phyloP scores from a whole-genome alignment of 2,888 invertebrate genomes.

The Hypomecis atomaria region DNA sequence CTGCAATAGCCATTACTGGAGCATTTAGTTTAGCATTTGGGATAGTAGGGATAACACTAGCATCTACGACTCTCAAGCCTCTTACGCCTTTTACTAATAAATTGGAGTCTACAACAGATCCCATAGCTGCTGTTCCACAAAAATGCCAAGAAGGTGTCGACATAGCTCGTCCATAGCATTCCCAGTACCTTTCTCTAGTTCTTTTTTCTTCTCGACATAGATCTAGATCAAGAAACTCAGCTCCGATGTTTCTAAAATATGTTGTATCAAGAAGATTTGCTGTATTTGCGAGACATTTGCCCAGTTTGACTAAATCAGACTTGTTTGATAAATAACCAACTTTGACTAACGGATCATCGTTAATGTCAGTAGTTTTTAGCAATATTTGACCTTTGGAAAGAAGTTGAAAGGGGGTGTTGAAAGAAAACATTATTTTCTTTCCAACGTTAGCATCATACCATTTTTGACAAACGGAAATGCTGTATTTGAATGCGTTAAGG shows the following conservation, averaged over 20 bases:
- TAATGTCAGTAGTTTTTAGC: slow-evolving; percentile 80
- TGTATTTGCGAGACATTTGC: slow-evolving; percentile 38
- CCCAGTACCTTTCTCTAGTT: slow-evolving; percentile 42
- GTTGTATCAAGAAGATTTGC: slow-evolving; percentile 39
- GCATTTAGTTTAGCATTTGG: slow-evolving; percentile 82
- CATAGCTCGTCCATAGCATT: slow-evolving; percentile 48
- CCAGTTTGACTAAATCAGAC: slow-evolving; percentile 36
- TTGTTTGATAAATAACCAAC: slow-evolving; percentile 74
- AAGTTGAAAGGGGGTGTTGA: slow-evolving; percentile 60
- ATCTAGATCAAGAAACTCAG: slow-evolving; percentile 38
- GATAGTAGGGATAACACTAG: slow-evolving; percentile 73
- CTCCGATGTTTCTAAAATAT: slow-evolving; percentile 41
- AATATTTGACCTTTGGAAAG: slow-evolving; percentile 79
- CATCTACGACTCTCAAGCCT: slow-evolving; percentile 51
- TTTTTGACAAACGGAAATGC: slow-evolving; percentile 45
- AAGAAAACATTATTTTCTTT: slow-evolving; percentile 37
- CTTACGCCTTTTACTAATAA: slow-evolving; percentile 58
- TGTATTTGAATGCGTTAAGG: slow-evolving; percentile 79
- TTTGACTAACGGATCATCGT: slow-evolving; percentile 82
- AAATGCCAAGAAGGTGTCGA: slow-evolving; percentile 88
- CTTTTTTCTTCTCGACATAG: slow-evolving; percentile 38
- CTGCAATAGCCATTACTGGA: slow-evolving; percentile 60
- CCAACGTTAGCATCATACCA: slow-evolving; percentile 43
- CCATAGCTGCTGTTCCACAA: slow-evolving; percentile 89
- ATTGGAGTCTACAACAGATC: slow-evolving; percentile 87